These are phyloP conservation scores for Cydia fagiglandana DNA, from an alignment of 1,140 invertebrate genomes.

Conservation along the genomic window DNA sequence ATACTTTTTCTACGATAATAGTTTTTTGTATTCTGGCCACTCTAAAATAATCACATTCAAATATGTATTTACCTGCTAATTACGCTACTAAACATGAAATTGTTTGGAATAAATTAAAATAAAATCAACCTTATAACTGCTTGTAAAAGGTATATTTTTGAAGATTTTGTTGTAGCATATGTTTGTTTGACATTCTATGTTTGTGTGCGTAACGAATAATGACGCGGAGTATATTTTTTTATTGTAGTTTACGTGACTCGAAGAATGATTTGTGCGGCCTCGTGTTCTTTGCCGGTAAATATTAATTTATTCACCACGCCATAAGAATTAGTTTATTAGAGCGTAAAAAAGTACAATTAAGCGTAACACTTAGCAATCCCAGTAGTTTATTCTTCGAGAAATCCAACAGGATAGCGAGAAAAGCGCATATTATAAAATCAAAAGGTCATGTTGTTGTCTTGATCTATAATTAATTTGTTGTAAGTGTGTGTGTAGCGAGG, in stretches of 20 bases:
- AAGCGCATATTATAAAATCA: slow-evolving; percentile 36
- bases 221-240: slow-evolving; percentile 8
- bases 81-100: neutral
- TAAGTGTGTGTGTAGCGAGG: slow-evolving; percentile 45
- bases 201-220: slow-evolving; percentile 1
- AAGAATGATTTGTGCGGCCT: slow-evolving; percentile 17
- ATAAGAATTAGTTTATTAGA: slow-evolving; percentile 21
- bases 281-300: slow-evolving; percentile 27
- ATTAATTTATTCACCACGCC: slow-evolving; percentile 28
- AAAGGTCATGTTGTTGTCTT: slow-evolving; percentile 51
- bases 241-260: slow-evolving; percentile 28
- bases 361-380: neutral
- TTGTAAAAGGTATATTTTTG: neutral
- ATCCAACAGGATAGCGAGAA: slow-evolving; percentile 17
- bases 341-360: neutral
- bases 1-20: neutral
- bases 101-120: neutral
- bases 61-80: slow-evolving; percentile 7
- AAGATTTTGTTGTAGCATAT: slow-evolving; percentile 11
- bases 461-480: slow-evolving; percentile 58
- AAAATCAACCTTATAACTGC: neutral
- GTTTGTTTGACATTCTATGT: slow-evolving; percentile 15
- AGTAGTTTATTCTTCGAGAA: neutral
- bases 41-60: neutral
- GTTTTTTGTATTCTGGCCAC: neutral